Evolutionary conservation across 2,797 vertebrate species (phyloP).

Genomic region (Morelia viridis): DNA sequence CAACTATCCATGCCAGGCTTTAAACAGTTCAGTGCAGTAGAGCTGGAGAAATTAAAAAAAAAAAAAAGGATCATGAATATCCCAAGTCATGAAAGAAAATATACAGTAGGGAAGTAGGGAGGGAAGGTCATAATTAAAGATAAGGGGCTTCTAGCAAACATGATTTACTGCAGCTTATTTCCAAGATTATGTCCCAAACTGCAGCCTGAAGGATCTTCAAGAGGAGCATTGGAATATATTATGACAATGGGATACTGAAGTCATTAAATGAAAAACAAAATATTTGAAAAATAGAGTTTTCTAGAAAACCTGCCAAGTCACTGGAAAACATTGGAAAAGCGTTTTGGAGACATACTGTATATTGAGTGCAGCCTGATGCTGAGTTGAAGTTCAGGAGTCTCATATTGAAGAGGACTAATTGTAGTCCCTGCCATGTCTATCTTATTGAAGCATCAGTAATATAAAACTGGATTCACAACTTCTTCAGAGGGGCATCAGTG

Average conservation of each 20-base stretch:
- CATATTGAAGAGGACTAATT: constrained; percentile 16
- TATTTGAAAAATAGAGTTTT: constrained; percentile 1
- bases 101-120: background rate
- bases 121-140: background rate
- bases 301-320: background rate
- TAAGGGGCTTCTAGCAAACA: background rate
- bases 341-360: background rate
- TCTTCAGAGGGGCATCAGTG: constrained; percentile 32
- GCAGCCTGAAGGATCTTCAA: background rate
- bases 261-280: background rate
- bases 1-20: background rate
- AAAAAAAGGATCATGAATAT: background rate
- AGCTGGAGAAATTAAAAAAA: background rate
- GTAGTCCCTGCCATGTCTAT: background rate
- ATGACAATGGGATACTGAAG: background rate
- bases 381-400: background rate
- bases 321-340: background rate
- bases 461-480: background rate
- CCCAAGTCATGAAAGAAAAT: background rate
- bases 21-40: background rate
- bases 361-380: background rate
- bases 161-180: background rate
- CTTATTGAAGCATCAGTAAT: constrained; percentile 21
- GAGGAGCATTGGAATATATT: background rate
- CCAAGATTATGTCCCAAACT: background rate